phyloP scores from a whole-genome alignment of 2,113 vertebrate genomes.

The human region GRCh38 chr2:34273501-34274000 shows the following conservation, averaged over 20 bases:
- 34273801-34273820: neutral
- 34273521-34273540: neutral
- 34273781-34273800: neutral
- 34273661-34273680: neutral
- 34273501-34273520: neutral
- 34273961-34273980: slow-evolving; percentile 64
- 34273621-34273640: neutral
- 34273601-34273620: neutral
- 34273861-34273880: neutral
- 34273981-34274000: slow-evolving; percentile 30
- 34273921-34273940: slow-evolving; percentile 25
- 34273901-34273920: neutral
- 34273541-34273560: neutral
- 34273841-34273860: neutral
- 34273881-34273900: slow-evolving; percentile 19
- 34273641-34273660: neutral
- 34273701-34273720: neutral
- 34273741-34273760: neutral
- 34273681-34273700: slow-evolving; percentile 7
- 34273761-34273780: neutral
- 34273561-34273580: neutral
- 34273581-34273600: neutral
- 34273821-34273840: neutral
- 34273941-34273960: slow-evolving; percentile 12
- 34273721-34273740: neutral